A percentile compares a stretch with the other conserved stretches of the same genome.
phyloP scores from a whole-genome alignment of 2,113 vertebrate genomes.

The Spheniscus mendiculus region DNA sequence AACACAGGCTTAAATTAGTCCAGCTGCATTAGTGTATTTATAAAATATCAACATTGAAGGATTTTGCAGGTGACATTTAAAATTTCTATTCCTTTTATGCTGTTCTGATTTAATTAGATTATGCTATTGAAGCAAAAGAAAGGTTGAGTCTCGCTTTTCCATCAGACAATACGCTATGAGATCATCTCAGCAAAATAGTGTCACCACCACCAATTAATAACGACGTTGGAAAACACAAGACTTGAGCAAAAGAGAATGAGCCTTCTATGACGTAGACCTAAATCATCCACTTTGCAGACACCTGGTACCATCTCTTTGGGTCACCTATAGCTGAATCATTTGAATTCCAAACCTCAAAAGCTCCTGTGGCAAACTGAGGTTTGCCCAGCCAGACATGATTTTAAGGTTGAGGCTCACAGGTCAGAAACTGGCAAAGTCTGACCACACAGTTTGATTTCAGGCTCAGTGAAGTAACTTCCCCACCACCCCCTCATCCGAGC shows the following conservation, averaged over 20 bases:
- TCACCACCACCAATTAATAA: neutral
- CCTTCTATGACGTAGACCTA: neutral
- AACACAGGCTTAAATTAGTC: slow-evolving; percentile 58
- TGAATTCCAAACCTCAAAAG: neutral
- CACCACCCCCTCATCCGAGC: neutral
- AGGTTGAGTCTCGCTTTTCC: neutral
- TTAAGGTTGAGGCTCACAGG: neutral
- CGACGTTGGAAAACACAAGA: neutral
- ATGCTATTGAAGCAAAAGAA: neutral
- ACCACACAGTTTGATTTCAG: neutral
- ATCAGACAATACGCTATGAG: neutral
- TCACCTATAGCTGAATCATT: neutral
- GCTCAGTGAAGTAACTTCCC: neutral
- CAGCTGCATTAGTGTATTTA: slow-evolving; percentile 25
- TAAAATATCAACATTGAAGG: neutral
- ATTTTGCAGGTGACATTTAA: neutral
- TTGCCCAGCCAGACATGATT: neutral
- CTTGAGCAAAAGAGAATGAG: neutral
- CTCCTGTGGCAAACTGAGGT: neutral
- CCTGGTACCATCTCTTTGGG: neutral
- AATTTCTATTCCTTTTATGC: neutral
- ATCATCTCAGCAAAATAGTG: neutral
- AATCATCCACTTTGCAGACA: neutral
- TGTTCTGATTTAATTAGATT: neutral
- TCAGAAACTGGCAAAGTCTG: neutral